phyloP scores from a whole-genome alignment of 1,140 invertebrate species.

The Agrypnia vestita region DNA sequence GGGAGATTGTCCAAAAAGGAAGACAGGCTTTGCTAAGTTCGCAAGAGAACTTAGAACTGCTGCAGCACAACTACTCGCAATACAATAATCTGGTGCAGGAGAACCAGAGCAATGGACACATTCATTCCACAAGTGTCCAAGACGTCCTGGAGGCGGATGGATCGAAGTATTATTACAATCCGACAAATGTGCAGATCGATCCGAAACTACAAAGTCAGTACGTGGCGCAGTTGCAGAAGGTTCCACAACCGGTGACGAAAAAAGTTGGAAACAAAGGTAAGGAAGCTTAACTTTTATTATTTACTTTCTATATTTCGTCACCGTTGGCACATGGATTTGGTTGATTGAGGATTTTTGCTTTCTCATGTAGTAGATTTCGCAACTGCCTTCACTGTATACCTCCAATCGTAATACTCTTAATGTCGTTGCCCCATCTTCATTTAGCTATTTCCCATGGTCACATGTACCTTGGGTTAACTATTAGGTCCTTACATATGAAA shows the following conservation, averaged over 20 bases:
- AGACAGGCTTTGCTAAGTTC: slow-evolving; percentile 35
- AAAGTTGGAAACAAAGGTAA: slow-evolving; percentile 37
- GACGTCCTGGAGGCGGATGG: slow-evolving; percentile 20
- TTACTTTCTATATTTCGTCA: no score
- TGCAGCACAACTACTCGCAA: slow-evolving; percentile 35
- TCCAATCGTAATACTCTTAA: no score
- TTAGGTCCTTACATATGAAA: no score
- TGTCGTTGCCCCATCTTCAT: no score
- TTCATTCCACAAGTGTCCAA: slow-evolving; percentile 24
- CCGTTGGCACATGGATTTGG: no score
- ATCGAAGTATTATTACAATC: slow-evolving; percentile 32
- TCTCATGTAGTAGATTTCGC: no score
- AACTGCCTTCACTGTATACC: no score
- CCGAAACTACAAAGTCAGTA: slow-evolving; percentile 2
- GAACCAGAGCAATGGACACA: slow-evolving; percentile 16
- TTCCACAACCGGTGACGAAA: slow-evolving; percentile 12
- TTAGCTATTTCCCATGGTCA: no score
- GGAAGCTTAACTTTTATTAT: not conserved
- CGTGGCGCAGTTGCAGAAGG: not conserved
- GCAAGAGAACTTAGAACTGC: slow-evolving; percentile 32
- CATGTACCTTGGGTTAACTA: no score
- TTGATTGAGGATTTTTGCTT: no score
- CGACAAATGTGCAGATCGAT: not conserved
- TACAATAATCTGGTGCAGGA: slow-evolving; percentile 38
- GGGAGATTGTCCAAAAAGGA: slow-evolving; percentile 28